A percentile compares a stretch with the other conserved stretches of the same genome.
phyloP scores from a whole-genome alignment of 2,113 vertebrate species.

The Myotis davidii region DNA sequence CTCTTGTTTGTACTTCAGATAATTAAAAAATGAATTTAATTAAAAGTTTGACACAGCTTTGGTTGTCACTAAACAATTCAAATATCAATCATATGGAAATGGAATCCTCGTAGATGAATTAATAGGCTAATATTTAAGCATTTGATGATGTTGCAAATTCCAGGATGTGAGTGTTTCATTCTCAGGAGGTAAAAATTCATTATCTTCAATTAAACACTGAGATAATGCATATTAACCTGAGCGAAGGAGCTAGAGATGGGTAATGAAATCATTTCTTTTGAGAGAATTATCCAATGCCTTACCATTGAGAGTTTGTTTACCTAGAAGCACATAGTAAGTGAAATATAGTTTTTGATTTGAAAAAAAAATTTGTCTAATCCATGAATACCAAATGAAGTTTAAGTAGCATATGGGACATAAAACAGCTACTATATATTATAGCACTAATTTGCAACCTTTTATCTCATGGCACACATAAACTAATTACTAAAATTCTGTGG shows the following conservation, averaged over 20 bases:
- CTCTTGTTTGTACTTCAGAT: conserved; percentile 54
- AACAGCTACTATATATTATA: not conserved
- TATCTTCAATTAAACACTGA: conserved; percentile 32
- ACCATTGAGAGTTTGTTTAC: not conserved
- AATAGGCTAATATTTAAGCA: conserved; percentile 31
- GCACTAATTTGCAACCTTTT: not conserved
- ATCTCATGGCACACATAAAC: not conserved
- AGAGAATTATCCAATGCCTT: not conserved
- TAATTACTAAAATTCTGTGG: not conserved
- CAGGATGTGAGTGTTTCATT: not conserved
- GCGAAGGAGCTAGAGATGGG: not conserved
- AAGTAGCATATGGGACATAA: not conserved
- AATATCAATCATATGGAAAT: conserved; percentile 32
- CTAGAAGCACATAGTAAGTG: not conserved
- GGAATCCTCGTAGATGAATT: not conserved
- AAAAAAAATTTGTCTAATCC: not conserved
- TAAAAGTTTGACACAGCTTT: conserved; percentile 46
- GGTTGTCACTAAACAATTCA: conserved; percentile 17
- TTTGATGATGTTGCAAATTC: conserved; percentile 49
- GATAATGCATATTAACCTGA: not conserved
- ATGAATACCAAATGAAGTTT: not conserved
- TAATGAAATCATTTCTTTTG: not conserved
- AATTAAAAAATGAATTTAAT: conserved; percentile 51
- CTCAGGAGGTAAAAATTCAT: conserved; percentile 32
- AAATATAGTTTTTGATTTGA: not conserved